These are phyloP conservation scores for Tachysurus vachellii DNA, from an alignment of 2,113 vertebrate species.

Conservation along the genomic window DNA sequence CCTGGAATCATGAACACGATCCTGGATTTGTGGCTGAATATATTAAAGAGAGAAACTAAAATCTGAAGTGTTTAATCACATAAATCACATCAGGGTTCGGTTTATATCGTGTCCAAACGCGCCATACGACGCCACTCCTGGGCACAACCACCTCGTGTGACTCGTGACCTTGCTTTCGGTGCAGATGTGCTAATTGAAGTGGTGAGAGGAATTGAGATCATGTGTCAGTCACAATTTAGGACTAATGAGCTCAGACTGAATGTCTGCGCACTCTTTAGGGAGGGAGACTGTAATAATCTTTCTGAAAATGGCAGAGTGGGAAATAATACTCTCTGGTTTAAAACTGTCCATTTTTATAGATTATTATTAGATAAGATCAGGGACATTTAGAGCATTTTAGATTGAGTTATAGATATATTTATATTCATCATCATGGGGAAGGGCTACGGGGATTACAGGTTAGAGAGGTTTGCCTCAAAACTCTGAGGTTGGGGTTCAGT, in stretches of 20 bases:
- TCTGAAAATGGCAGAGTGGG: background rate
- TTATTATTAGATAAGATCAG: background rate
- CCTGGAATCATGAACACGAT: background rate
- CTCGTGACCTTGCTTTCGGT: background rate
- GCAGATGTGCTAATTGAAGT: constrained; percentile 21
- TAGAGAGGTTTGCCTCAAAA: no score
- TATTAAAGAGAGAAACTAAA: background rate
- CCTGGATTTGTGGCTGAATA: background rate
- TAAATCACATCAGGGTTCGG: background rate
- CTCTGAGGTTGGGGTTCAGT: no score
- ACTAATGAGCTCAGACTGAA: constrained; percentile 29
- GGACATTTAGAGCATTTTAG: background rate
- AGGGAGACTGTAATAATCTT: constrained; percentile 13
- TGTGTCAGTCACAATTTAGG: constrained; percentile 19
- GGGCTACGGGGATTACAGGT: no score
- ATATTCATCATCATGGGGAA: background rate
- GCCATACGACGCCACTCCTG: no score
- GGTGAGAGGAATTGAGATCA: constrained; percentile 19
- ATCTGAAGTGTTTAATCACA: background rate
- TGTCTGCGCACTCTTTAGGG: background rate
- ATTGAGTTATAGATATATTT: background rate
- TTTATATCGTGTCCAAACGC: no score
- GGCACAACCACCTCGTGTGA: background rate
- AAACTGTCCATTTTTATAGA: background rate
- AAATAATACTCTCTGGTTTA: background rate